Evolutionary conservation across 1,140 invertebrate species (phyloP).

Genomic region (Heliconius hewitsoni): DNA sequence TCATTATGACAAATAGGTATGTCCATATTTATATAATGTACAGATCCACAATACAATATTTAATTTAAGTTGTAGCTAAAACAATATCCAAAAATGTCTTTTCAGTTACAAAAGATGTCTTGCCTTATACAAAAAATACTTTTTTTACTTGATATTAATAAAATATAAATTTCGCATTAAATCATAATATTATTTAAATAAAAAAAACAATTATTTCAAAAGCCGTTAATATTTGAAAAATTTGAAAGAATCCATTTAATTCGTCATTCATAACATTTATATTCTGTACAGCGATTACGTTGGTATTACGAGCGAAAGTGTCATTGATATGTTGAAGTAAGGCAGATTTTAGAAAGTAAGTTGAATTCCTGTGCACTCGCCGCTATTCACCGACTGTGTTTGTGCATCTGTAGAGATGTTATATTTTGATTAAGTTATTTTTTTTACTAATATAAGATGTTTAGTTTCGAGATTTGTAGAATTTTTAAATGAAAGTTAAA

Average conservation of each 20-base stretch:
- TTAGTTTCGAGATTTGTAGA: too few species aligned
- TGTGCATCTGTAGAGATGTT: slow-evolving; percentile 1
- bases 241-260: neutral
- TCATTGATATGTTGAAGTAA: slow-evolving; percentile 70
- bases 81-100: too few species aligned
- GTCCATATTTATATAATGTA: too few species aligned
- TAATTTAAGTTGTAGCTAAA: too few species aligned
- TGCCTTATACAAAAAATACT: too few species aligned
- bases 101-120: too few species aligned
- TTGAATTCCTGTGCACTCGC: slow-evolving; percentile 42
- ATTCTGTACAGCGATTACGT: slow-evolving; percentile 47
- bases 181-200: neutral
- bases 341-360: slow-evolving; percentile 52
- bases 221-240: neutral
- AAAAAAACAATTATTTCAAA: neutral
- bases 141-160: too few species aligned
- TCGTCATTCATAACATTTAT: slow-evolving; percentile 14
- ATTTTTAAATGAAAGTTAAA: too few species aligned
- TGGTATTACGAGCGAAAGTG: slow-evolving; percentile 69
- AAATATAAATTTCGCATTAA: neutral
- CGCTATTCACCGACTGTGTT: slow-evolving; percentile 14
- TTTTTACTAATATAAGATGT: too few species aligned
- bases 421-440: neutral
- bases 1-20: too few species aligned
- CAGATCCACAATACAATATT: too few species aligned